phyloP scores from a whole-genome alignment of 1,140 invertebrate genomes.

The Neoseiulus cucumeris region DNA sequence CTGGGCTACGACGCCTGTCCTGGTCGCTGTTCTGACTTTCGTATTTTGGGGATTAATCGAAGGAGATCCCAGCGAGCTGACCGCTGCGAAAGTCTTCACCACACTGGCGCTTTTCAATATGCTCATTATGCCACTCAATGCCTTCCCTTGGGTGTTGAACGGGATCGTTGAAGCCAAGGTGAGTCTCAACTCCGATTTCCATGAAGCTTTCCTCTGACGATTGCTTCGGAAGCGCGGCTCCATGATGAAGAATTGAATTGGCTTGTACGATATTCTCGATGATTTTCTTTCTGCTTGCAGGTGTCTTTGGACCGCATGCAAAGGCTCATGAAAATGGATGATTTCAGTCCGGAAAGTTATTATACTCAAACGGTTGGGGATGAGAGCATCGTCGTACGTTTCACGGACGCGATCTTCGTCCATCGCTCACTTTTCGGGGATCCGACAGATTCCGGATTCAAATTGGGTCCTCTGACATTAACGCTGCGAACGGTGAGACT shows the following conservation, averaged over 20 bases:
- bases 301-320: constrained; percentile 64
- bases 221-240: no score
- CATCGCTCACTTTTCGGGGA: not conserved
- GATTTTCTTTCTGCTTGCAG: constrained; percentile 24
- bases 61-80: constrained; percentile 44
- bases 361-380: constrained; percentile 23
- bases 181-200: not conserved
- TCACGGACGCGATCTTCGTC: not conserved
- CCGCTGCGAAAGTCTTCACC: constrained; percentile 75
- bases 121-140: constrained; percentile 84
- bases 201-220: not conserved
- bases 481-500: not conserved
- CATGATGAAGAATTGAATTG: not conserved
- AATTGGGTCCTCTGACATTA: not conserved
- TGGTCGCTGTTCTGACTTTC: constrained; percentile 82
- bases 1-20: constrained; percentile 93
- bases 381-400: constrained; percentile 16
- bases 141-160: constrained; percentile 95
- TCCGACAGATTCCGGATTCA: not conserved
- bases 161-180: constrained; percentile 45
- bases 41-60: constrained; percentile 54
- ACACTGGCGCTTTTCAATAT: constrained; percentile 84
- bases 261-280: not conserved
- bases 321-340: constrained; percentile 43
- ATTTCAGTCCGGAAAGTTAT: constrained; percentile 36